phyloP scores from a whole-genome alignment of 2,797 vertebrate species.

The Xenops minutus region DNA sequence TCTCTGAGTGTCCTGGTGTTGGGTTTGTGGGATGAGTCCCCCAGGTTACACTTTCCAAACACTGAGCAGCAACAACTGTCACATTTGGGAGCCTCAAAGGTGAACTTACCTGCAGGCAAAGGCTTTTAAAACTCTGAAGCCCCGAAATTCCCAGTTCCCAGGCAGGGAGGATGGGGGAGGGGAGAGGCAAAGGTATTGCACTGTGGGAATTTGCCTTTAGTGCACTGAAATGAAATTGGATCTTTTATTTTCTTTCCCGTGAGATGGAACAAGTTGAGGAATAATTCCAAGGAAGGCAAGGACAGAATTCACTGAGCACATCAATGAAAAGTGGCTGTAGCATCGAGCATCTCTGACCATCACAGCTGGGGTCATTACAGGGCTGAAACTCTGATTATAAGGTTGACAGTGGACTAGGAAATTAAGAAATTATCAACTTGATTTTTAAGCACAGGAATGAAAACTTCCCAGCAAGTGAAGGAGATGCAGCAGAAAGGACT shows the following conservation, averaged over 20 bases:
- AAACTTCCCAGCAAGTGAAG: neutral
- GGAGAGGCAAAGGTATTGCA: neutral
- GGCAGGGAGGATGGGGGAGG: neutral
- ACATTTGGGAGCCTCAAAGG: neutral
- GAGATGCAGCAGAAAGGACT: neutral
- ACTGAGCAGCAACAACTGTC: neutral
- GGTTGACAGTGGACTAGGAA: neutral
- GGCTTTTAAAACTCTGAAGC: neutral
- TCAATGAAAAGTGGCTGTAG: neutral
- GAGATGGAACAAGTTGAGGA: neutral
- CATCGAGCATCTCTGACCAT: neutral
- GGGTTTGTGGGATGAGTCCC: neutral
- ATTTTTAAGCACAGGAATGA: neutral
- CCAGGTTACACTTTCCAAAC: fast-evolving
- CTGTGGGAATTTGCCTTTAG: neutral
- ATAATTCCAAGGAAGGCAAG: neutral
- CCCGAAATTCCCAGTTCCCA: neutral
- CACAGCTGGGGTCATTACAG: fast-evolving
- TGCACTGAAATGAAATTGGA: neutral
- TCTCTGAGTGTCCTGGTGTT: neutral
- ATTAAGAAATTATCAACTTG: neutral
- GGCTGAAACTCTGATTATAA: fast-evolving
- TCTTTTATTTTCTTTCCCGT: neutral
- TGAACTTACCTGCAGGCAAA: neutral
- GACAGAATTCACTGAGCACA: neutral